Conservation (phyloP, 2,113 vertebrate species). For the Ceuthmochares aereus region DNA sequence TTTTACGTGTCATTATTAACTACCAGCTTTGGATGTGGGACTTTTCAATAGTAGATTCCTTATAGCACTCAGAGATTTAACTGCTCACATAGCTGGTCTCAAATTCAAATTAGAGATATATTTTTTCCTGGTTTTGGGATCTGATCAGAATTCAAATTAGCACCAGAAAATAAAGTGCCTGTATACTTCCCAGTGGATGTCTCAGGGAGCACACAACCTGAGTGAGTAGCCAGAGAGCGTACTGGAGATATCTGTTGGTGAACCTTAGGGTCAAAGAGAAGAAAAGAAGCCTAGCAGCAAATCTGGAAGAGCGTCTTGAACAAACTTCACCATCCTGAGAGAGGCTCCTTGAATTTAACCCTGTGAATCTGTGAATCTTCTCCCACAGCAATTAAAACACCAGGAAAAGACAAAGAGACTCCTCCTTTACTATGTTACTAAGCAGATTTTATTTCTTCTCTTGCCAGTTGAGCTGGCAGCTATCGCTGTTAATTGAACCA, state of each 20-base stretch:
- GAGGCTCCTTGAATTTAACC: not conserved
- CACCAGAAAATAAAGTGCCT: not conserved
- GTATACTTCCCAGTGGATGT: not conserved
- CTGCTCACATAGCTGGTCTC: not conserved
- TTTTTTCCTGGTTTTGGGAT: not conserved
- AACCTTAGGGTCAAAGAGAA: not conserved
- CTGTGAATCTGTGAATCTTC: not conserved
- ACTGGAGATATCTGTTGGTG: not conserved
- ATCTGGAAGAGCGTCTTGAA: not conserved
- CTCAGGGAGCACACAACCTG: not conserved
- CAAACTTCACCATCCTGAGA: not conserved
- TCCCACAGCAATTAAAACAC: not conserved
- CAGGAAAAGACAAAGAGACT: not conserved
- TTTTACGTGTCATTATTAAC: conserved; percentile 59
- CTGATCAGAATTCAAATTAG: not conserved
- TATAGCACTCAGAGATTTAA: not conserved
- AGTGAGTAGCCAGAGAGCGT: not conserved
- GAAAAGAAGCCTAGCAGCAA: not conserved
- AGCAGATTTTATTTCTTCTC: not conserved
- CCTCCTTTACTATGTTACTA: not conserved
- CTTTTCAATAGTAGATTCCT: conserved; percentile 64
- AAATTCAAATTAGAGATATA: conserved; percentile 38
- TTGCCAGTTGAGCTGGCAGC: not conserved
- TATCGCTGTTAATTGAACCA: not conserved
- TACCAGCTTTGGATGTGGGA: conserved; percentile 33